Evolutionary conservation across 2,113 vertebrate species (phyloP).

Genomic region (Trematocara macrostoma): DNA sequence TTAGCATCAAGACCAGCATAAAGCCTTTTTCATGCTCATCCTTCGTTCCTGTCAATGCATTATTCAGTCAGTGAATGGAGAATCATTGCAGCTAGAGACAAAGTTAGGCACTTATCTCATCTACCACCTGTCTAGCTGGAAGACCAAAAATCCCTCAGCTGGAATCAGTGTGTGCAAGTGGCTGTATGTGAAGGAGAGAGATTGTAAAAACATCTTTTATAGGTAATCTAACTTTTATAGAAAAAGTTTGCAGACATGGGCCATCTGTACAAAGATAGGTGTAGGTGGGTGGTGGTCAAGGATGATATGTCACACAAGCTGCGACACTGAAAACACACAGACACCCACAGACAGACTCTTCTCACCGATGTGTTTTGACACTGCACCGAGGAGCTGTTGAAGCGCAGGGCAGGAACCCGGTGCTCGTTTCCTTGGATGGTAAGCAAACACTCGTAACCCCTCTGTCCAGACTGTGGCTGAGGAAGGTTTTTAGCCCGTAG

Average conservation of each 20-base stretch:
- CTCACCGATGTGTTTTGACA: constrained; percentile 99
- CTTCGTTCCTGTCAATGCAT: constrained; percentile 37
- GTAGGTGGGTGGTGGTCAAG: neutral
- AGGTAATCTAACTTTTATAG: neutral
- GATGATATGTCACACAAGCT: neutral
- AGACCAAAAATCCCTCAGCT: neutral
- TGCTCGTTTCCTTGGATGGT: constrained; percentile 90
- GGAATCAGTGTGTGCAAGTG: neutral
- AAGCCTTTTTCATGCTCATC: constrained; percentile 45
- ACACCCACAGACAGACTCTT: neutral
- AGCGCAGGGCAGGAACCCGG: constrained; percentile 89
- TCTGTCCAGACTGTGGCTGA: constrained; percentile 94
- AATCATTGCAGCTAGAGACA: constrained; percentile 11
- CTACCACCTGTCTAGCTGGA: neutral
- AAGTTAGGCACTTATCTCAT: constrained; percentile 37
- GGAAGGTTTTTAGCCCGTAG: constrained; percentile 94
- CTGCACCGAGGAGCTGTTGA: constrained; percentile 97
- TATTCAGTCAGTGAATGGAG: constrained; percentile 44
- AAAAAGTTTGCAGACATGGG: neutral
- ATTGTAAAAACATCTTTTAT: neutral
- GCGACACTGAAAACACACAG: neutral
- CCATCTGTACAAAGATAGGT: neutral
- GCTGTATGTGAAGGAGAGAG: neutral
- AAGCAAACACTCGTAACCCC: constrained; percentile 92
- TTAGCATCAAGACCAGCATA: constrained; percentile 49